A percentile compares a stretch with the other conserved stretches of the same genome.
phyloP scores from a whole-genome alignment of 2,888 invertebrate species.

The Pachliopta kotzebuea region DNA sequence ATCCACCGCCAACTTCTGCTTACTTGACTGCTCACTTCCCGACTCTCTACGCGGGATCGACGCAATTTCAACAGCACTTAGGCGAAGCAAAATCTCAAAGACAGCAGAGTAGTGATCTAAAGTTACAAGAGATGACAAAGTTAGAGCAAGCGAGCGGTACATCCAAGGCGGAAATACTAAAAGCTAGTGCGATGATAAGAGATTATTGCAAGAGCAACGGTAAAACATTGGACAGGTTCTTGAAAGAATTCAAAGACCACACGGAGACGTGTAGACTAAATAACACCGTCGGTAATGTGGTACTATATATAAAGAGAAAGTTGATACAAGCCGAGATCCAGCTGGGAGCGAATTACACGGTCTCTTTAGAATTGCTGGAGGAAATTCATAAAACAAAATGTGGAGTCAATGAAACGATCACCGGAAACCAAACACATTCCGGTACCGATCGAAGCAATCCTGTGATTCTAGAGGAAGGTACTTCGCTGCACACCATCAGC shows the following conservation, averaged over 20 bases:
- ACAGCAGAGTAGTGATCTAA: conserved; percentile 43
- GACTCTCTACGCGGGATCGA: conserved; percentile 43
- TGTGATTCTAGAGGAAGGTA: conserved; percentile 9
- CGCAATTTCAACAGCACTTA: conserved; percentile 35
- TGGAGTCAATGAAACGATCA: conserved; percentile 22
- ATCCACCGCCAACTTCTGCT: conserved; percentile 47
- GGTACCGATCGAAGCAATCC: not conserved
- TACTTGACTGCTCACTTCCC: conserved; percentile 45
- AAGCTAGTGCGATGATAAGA: conserved; percentile 50
- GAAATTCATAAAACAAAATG: not conserved
- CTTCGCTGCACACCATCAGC: not conserved
- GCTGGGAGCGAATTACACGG: conserved; percentile 42
- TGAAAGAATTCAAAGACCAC: conserved; percentile 46
- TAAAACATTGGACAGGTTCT: conserved; percentile 43
- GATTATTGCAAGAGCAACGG: conserved; percentile 46
- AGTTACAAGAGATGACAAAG: conserved; percentile 44
- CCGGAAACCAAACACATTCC: conserved; percentile 29
- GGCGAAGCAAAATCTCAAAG: conserved; percentile 37
- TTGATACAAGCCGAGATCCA: conserved; percentile 47
- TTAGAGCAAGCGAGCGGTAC: conserved; percentile 40
- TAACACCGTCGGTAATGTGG: conserved; percentile 46
- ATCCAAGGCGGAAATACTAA: conserved; percentile 44
- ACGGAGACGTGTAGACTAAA: conserved; percentile 40
- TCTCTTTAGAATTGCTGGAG: conserved; percentile 38
- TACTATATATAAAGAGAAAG: conserved; percentile 48